Evolutionary conservation across 64 coral and sea anemone genomes (phyloP).

Genomic region (Stylophora pistillata): DNA sequence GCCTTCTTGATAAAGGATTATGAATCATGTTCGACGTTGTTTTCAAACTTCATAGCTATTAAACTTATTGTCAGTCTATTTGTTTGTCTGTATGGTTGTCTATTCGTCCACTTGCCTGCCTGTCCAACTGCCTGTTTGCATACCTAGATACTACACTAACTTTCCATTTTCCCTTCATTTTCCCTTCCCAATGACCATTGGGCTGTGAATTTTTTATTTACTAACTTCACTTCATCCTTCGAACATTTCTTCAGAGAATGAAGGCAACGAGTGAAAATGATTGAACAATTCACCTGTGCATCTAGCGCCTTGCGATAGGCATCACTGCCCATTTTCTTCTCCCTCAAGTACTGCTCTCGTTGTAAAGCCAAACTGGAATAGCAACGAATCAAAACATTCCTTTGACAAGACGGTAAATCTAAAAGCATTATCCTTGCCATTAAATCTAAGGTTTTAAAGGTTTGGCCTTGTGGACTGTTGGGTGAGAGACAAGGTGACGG

Average conservation of each 20-base stretch:
- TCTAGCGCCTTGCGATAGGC: conserved; percentile 87
- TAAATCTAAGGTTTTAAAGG: too few relatives aligned
- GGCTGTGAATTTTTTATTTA: not conserved
- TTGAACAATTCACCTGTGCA: conserved; percentile 63
- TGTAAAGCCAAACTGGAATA: conserved; percentile 53
- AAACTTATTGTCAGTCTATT: not conserved
- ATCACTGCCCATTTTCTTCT: conserved; percentile 69
- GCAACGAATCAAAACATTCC: not conserved
- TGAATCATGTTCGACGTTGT: too few relatives aligned
- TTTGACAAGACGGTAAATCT: too few relatives aligned
- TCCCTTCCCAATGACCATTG: not conserved
- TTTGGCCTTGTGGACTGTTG: too few relatives aligned
- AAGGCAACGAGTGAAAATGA: not conserved
- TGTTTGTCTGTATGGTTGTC: not conserved
- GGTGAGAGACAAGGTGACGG: too few relatives aligned
- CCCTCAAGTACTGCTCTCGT: conserved; percentile 63
- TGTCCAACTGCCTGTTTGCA: not conserved
- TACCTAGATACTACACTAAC: too few relatives aligned
- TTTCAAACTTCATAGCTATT: not conserved
- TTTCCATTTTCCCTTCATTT: too few relatives aligned
- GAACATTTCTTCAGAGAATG: not conserved
- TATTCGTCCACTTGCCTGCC: not conserved
- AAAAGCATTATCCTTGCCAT: too few relatives aligned
- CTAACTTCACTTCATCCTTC: not conserved
- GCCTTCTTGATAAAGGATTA: too few relatives aligned